These are phyloP conservation scores for Zaprionus nigranus DNA, from an alignment of 1,140 invertebrate species.

Conservation along the genomic window DNA sequence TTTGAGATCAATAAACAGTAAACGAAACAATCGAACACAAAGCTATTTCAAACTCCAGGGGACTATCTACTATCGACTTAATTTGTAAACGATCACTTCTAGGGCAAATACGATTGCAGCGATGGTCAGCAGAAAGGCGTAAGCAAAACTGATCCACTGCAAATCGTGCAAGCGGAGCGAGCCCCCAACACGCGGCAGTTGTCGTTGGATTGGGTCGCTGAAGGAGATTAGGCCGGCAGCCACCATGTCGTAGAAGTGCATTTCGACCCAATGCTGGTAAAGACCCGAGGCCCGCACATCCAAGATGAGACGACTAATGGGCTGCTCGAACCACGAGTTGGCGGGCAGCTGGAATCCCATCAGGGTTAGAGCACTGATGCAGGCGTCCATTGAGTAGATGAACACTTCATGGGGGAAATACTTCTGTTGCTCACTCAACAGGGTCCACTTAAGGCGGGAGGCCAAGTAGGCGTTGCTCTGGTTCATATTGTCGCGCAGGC, in stretches of 20 bases:
- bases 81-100: background rate
- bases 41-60: background rate
- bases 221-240: conserved; percentile 49
- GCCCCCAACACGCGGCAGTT: background rate
- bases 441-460: conserved; percentile 59
- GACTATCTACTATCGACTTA: background rate
- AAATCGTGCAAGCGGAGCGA: conserved; percentile 30
- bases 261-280: conserved; percentile 57
- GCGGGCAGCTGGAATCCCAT: conserved; percentile 48
- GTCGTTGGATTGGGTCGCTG: conserved; percentile 40
- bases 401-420: conserved; percentile 58
- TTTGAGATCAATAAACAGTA: conserved; percentile 31
- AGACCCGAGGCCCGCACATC: conserved; percentile 55
- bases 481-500: conserved; percentile 44
- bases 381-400: conserved; percentile 64
- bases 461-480: conserved; percentile 57
- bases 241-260: conserved; percentile 67
- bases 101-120: conserved; percentile 10
- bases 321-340: conserved; percentile 51
- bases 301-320: conserved; percentile 53
- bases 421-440: conserved; percentile 64
- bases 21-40: conserved; percentile 28
- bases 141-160: conserved; percentile 37
- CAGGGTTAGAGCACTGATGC: conserved; percentile 39
- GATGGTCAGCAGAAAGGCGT: conserved; percentile 4